Base-by-base conservation (phyloP, 2,888 invertebrate genomes). In the Nemotelus nigrinus region DNA sequence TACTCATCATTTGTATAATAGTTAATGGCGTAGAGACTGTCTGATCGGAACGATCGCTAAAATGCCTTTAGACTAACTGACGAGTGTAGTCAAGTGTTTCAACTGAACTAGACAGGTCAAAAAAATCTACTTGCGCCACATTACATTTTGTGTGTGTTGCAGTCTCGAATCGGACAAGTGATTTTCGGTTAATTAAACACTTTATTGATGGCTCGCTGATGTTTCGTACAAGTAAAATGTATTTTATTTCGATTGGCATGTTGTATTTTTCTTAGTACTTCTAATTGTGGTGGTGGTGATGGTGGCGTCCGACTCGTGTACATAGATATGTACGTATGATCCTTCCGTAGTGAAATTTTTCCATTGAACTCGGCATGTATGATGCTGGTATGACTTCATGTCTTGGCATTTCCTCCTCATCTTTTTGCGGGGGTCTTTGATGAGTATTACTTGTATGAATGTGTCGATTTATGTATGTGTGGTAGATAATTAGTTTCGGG, bases 121-220 rank as follows among this genome's bases (percentile, higher is more conserved):
- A 48, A 63, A 60, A 60, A 25, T 25, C 25, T 60, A 74, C 63
- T 74, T 74, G 50, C 39, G 63, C 74, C 74, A 74, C 60, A 47
- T 63, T 55, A 50, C n/a, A 47, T 45, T 10, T 57, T 43, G 25
- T 25, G 60, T 41, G 70, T 55, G 39, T 48, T 39, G 60, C 44
- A 47, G 48, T 74, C 25, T 25, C 25, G 25, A 74, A 43, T 60
- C 39, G 48, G 74, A 55, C 74, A 74, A 74, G 74, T 74, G 74
- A 74, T 74, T 74, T 74, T 74, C 48, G 74, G 74, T 74, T 74
- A 74, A 74, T 74, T 74, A 74, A 74, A 74, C 60, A 63, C 58
- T 60, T 74, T 74, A 74, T 74, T 74, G 63, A 74, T 74, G 63
- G 74, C 47, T 60, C 25, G 58, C 47, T 74, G 63, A 74, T 74